A percentile compares a stretch with the other conserved stretches of the same genome.
These are phyloP conservation scores for Notoglanidium macrostoma DNA, from an alignment of 2,797 vertebrate species.

Conservation along the genomic window DNA sequence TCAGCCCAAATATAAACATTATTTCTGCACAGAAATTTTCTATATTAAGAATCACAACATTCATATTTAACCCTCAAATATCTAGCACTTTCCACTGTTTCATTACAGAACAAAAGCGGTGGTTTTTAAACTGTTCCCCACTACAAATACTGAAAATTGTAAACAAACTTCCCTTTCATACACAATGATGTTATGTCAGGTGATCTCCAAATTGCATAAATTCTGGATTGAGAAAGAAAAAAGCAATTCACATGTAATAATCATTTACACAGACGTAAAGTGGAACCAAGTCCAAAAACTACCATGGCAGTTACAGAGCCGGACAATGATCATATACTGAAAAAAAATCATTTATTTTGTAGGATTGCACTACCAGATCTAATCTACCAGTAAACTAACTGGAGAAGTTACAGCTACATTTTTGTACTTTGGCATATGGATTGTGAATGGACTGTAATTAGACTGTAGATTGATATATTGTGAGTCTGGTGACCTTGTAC, in stretches of 20 bases:
- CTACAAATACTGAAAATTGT: not conserved
- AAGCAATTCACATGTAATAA: not conserved
- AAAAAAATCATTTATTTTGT: not conserved
- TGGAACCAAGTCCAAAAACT: not conserved
- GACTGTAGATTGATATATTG: no score
- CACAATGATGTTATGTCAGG: not conserved
- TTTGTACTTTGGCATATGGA: not conserved
- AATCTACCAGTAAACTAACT: not conserved
- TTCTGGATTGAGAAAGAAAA: not conserved
- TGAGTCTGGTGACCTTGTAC: not conserved
- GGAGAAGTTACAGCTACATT: not conserved
- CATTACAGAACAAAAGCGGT: not conserved
- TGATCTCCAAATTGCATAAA: not conserved
- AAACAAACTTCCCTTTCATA: not conserved
- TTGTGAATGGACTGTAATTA: no score
- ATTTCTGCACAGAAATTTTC: not conserved
- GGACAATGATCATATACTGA: not conserved
- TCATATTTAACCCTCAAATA: not conserved
- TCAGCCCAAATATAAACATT: not conserved
- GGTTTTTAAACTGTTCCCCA: not conserved
- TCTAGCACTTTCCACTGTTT: not conserved
- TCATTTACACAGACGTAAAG: not conserved
- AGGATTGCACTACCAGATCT: not conserved
- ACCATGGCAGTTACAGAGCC: no score
- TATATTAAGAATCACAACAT: not conserved